Base-by-base conservation (phyloP, 1,140 invertebrate species). In the Ips typographus region DNA sequence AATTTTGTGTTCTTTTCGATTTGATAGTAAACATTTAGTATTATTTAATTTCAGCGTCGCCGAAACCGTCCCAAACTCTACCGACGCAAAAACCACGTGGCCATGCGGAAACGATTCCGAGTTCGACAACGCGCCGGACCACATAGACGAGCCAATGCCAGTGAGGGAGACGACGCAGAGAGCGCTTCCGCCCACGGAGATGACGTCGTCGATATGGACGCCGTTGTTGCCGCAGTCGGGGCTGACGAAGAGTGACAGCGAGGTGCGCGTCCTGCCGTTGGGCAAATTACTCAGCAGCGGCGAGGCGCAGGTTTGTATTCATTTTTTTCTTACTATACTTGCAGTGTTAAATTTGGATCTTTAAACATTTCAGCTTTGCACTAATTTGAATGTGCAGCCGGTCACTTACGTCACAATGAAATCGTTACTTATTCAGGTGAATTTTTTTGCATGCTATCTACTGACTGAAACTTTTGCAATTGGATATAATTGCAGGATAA, bases 51-150 rank as follows among this genome's bases (percentile, higher is more conserved):
- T 66, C 43, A 70, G 65, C 47, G 60, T 89, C 86, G 88, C 82
- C 83, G 88, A 88, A 87, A 86, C 83, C 87, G 88, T 81, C 84
- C 87, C 82, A 89, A 90, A 82, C 92, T 91, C 84, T 86, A 91
- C 82, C 85, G 89, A 85, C 86, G 89, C 85, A 92, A 92, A 83
- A 85, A 90, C 80, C 90, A 92, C 82, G 86, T 85, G 78, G 84
- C 80, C 85, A 77, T 72, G 57, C 70, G 37, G 55, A 72, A 72
- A 69, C 61, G 63, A 66, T 65, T 71, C 56, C 41, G 63, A 42
- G 62, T 71, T 53, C 55, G 69, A 61, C 63, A 71, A 52, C 52
- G 62, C 22, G 56, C 49, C 37, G 62, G 53, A 4, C 59, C 36
- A 1, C n/a, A 38, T 40, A 8, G 38, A 3, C 40, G 7, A 55